These are phyloP conservation scores for Sinhomidia bicolor DNA, from an alignment of 2,888 invertebrate species.

Conservation along the genomic window DNA sequence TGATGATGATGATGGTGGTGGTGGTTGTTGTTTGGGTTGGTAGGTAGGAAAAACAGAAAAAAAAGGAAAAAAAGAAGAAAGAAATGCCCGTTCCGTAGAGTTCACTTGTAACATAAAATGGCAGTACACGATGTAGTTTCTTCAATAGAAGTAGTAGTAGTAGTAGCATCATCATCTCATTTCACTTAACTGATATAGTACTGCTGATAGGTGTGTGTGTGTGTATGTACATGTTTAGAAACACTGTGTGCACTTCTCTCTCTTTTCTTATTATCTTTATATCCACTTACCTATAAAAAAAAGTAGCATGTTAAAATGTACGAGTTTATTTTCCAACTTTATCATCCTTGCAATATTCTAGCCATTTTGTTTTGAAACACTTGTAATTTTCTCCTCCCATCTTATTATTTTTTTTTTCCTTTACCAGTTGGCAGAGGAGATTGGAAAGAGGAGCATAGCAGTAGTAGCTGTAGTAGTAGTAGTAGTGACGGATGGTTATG, in stretches of 20 bases:
- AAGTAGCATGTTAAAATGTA: too few species aligned
- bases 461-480: too few species aligned
- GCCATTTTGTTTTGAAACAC: conserved; percentile 26
- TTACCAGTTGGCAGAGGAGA: too few species aligned
- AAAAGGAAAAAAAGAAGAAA: not conserved
- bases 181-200: not conserved
- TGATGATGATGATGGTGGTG: not conserved
- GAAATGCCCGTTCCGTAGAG: not conserved
- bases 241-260: not conserved
- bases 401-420: not conserved
- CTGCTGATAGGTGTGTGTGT: not conserved
- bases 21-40: too few species aligned
- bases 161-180: conserved; percentile 3
- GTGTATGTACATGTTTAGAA: not conserved
- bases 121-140: too few species aligned
- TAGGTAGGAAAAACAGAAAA: not conserved
- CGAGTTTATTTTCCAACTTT: not conserved
- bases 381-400: conserved; percentile 40
- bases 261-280: too few species aligned
- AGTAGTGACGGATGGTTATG: not conserved
- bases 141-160: too few species aligned
- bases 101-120: conserved; percentile 17
- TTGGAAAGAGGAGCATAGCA: conserved; percentile 5
- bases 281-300: too few species aligned
- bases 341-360: conserved; percentile 9